These are phyloP conservation scores for Aphidoletes aphidimyza DNA, from an alignment of 2,888 invertebrate genomes.

Conservation along the genomic window DNA sequence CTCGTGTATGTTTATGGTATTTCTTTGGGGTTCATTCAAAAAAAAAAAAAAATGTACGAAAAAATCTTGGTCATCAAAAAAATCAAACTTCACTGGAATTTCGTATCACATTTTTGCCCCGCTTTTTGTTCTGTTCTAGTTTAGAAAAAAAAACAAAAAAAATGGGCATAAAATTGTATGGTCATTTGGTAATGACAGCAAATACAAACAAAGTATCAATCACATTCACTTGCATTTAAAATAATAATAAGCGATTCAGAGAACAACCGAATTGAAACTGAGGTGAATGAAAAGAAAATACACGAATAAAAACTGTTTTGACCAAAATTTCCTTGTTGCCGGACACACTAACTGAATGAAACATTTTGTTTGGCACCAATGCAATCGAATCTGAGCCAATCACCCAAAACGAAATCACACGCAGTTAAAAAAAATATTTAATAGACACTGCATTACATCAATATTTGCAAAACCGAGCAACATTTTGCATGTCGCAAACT, in stretches of 20 bases:
- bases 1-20: not conserved
- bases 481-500: conserved; percentile 28
- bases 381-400: too few species aligned
- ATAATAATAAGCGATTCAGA: not conserved
- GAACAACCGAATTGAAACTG: not conserved
- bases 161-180: not conserved
- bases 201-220: not conserved
- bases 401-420: not conserved
- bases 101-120: not conserved
- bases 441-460: not conserved
- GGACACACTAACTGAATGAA: too few species aligned
- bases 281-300: not conserved
- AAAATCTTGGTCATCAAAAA: not conserved
- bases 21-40: not conserved
- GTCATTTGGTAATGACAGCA: not conserved
- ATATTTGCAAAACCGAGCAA: not conserved
- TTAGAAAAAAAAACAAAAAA: too few species aligned
- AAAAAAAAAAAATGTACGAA: not conserved
- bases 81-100: too few species aligned
- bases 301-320: too few species aligned
- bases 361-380: too few species aligned
- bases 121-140: not conserved
- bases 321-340: too few species aligned
- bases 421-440: not conserved
- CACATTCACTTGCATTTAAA: not conserved